phyloP scores from a whole-genome alignment of 2,113 vertebrate genomes.

The Semicossyphus pulcher region DNA sequence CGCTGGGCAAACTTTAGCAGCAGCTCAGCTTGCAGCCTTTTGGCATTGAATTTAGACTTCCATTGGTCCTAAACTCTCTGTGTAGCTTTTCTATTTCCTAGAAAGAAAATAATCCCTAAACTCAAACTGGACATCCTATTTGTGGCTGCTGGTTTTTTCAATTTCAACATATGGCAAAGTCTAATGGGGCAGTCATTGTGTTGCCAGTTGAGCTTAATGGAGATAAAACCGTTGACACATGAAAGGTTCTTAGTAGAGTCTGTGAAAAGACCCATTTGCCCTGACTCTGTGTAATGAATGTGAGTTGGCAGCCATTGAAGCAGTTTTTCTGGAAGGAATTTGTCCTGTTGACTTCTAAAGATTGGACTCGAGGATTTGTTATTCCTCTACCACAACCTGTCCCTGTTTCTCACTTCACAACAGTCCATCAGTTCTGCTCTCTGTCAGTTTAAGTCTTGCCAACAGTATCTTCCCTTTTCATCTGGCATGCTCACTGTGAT shows the following conservation, averaged over 20 bases:
- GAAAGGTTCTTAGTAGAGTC: background rate
- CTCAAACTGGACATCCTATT: background rate
- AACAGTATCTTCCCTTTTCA: slow-evolving; percentile 21
- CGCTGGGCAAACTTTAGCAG: too few species aligned
- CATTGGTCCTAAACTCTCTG: background rate
- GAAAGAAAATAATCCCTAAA: background rate
- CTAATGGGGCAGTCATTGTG: background rate
- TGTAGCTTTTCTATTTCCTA: background rate
- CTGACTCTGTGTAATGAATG: slow-evolving; percentile 1
- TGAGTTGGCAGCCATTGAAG: background rate
- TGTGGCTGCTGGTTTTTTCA: too few species aligned
- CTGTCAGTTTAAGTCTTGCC: slow-evolving; percentile 19
- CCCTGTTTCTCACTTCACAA: background rate
- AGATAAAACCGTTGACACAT: slow-evolving; percentile 3
- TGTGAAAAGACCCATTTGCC: background rate
- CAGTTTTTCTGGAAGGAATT: background rate
- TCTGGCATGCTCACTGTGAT: background rate
- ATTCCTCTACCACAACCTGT: background rate
- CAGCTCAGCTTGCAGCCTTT: too few species aligned
- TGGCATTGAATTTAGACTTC: background rate
- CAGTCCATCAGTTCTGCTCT: background rate
- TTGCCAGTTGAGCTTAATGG: background rate
- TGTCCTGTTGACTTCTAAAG: slow-evolving; percentile 2
- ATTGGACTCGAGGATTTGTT: background rate
- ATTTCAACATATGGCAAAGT: accelerated